These are phyloP conservation scores for Danio aesculapii DNA, from an alignment of 2,797 vertebrate species.

Conservation along the genomic window DNA sequence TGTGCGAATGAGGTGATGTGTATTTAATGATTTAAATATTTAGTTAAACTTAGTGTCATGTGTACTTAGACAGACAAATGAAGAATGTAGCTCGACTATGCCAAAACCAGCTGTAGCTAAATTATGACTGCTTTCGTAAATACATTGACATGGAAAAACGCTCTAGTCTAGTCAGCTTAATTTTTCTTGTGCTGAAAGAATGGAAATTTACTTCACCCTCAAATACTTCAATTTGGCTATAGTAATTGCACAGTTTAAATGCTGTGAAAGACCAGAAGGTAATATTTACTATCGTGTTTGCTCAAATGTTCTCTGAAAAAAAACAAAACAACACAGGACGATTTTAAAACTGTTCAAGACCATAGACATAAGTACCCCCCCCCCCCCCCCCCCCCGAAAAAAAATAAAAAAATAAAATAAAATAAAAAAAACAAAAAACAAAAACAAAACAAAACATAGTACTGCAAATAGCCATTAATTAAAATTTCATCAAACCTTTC, in stretches of 20 bases:
- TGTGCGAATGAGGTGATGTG: not conserved
- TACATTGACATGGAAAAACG: not conserved
- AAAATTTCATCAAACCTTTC: no score
- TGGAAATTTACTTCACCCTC: not conserved
- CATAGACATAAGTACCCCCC: no score
- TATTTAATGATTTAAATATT: conserved; percentile 2
- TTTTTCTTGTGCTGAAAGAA: not conserved
- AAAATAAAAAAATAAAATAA: no score
- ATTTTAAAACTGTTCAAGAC: no score
- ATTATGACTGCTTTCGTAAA: conserved; percentile 3
- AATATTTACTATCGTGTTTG: not conserved
- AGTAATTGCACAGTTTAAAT: not conserved
- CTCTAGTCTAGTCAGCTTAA: not conserved
- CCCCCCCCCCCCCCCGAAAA: no score
- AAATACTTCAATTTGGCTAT: not conserved
- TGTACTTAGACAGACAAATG: not conserved
- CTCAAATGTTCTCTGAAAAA: no score
- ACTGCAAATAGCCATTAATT: no score
- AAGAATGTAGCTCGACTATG: not conserved
- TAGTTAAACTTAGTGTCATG: not conserved
- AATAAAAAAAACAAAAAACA: no score
- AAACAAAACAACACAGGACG: no score
- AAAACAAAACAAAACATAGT: no score
- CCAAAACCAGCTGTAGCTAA: not conserved
- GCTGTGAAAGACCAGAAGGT: not conserved